Percentiles rank a stretch among this genome's conserved stretches.
These are phyloP conservation scores for Pogoniulus pusillus DNA, from an alignment of 2,797 vertebrate genomes.

Conservation along the genomic window DNA sequence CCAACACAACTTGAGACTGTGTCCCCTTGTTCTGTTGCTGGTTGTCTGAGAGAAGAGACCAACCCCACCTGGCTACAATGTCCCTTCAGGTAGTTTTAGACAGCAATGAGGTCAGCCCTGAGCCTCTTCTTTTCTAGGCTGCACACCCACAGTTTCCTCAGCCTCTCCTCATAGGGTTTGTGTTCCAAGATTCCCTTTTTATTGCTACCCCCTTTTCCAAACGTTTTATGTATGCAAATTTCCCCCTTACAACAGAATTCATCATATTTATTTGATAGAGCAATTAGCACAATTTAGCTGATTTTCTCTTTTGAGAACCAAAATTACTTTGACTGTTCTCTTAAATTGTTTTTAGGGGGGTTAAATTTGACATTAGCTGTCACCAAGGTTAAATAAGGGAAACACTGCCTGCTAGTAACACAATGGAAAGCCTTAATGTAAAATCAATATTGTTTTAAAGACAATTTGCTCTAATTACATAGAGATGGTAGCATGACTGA, in stretches of 20 bases:
- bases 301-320: slow-evolving; percentile 17
- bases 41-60: too few relatives aligned
- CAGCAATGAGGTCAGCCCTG: too few relatives aligned
- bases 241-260: background rate
- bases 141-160: too few relatives aligned
- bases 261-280: slow-evolving; percentile 23
- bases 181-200: too few relatives aligned
- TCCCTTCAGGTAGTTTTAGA: too few relatives aligned
- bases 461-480: slow-evolving; percentile 75
- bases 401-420: slow-evolving; percentile 48
- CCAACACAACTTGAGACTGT: too few relatives aligned
- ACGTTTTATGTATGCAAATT: background rate
- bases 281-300: slow-evolving; percentile 9
- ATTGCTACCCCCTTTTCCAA: too few relatives aligned
- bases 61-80: too few relatives aligned
- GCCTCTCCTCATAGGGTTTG: too few relatives aligned
- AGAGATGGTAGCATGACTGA: slow-evolving; percentile 56
- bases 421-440: slow-evolving; percentile 65
- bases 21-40: too few relatives aligned
- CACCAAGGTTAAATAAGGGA: slow-evolving; percentile 57
- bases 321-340: background rate
- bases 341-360: background rate
- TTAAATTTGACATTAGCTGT: slow-evolving; percentile 40
- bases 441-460: slow-evolving; percentile 79
- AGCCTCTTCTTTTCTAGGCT: too few relatives aligned